A percentile compares a stretch with the other conserved stretches of the same genome.
These are phyloP conservation scores for Amblyornis subalaris DNA, from an alignment of 2,113 vertebrate species.

Conservation along the genomic window DNA sequence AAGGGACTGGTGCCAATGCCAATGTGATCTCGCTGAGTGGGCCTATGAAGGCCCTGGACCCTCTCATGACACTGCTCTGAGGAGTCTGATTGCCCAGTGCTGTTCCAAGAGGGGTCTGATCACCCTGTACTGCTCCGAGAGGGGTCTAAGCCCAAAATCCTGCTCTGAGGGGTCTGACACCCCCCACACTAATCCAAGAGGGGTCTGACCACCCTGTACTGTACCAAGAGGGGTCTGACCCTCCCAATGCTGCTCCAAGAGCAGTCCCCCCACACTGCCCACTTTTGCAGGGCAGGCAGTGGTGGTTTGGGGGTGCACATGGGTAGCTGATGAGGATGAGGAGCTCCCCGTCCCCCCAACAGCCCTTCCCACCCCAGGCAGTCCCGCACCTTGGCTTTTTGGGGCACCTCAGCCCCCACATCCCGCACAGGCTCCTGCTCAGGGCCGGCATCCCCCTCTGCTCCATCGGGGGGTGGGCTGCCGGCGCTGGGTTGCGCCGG, in stretches of 20 bases:
- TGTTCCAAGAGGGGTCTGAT: not conserved
- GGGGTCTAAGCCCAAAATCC: not conserved
- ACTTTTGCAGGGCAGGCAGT: not conserved
- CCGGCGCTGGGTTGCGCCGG: not conserved
- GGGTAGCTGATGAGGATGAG: not conserved
- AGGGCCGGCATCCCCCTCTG: constrained; percentile 42
- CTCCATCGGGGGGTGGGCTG: not conserved
- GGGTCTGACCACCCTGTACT: not conserved
- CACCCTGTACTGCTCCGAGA: not conserved
- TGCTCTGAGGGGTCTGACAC: not conserved
- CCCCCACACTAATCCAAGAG: not conserved
- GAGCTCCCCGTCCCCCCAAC: not conserved
- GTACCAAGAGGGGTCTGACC: not conserved
- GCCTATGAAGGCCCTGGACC: not conserved
- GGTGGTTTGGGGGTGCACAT: not conserved
- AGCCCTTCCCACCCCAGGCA: no score
- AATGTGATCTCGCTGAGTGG: fast-evolving
- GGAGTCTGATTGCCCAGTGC: not conserved
- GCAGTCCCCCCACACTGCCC: fast-evolving
- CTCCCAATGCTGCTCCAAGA: fast-evolving
- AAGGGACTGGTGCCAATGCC: not conserved
- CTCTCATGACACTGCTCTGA: not conserved
- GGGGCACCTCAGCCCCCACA: constrained; percentile 74
- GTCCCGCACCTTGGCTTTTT: constrained; percentile 64
- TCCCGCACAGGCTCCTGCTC: constrained; percentile 90